A percentile compares a stretch with the other conserved stretches of the same genome.
These are phyloP conservation scores for Murina feae DNA, from an alignment of 2,113 vertebrate genomes.

Conservation along the genomic window DNA sequence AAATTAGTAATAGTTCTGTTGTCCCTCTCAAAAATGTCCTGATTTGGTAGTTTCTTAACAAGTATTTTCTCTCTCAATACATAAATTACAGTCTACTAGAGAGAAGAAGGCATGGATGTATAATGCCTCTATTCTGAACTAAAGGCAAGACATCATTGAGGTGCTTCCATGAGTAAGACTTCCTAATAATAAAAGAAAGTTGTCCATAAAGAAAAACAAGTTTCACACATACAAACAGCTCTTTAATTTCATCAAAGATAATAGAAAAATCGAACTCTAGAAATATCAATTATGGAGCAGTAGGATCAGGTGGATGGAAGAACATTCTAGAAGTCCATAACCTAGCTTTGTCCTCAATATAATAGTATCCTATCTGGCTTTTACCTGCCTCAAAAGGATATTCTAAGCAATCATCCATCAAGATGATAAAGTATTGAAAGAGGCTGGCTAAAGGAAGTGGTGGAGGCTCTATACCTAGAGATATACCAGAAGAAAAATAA, in stretches of 20 bases:
- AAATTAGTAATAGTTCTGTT: background rate
- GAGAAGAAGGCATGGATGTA: background rate
- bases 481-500: constrained; percentile 23
- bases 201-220: constrained; percentile 25
- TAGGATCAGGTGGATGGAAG: background rate
- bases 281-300: constrained; percentile 5
- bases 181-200: constrained; percentile 11
- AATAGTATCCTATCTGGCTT: background rate
- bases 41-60: constrained; percentile 18
- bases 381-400: constrained; percentile 18
- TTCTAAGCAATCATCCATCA: constrained; percentile 24
- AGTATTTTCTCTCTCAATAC: background rate
- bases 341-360: background rate
- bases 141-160: constrained; percentile 25
- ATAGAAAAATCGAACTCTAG: background rate
- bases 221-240: background rate
- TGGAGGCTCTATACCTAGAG: background rate
- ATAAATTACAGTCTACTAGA: background rate
- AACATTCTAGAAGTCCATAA: constrained; percentile 26
- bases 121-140: constrained; percentile 34
- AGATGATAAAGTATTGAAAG: constrained; percentile 21
- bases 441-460: background rate
- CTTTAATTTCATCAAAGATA: background rate
- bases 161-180: background rate
- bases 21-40: background rate